Conservation (phyloP, 2,888 invertebrate species). For the Ernsta delagoae region DNA sequence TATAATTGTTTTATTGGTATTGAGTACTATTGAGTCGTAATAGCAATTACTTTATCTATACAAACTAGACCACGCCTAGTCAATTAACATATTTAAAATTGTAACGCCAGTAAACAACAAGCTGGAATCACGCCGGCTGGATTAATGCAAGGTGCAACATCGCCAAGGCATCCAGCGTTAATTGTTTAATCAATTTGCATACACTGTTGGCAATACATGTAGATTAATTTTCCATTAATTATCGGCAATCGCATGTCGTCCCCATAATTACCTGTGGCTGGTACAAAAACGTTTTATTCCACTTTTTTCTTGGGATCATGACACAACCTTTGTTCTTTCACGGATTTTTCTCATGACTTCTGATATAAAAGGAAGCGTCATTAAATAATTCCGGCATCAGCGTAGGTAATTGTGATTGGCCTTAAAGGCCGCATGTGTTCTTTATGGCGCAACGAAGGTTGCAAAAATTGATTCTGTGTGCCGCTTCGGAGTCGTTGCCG, state of each 20-base stretch:
- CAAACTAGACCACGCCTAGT: background rate
- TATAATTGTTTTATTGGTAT: background rate
- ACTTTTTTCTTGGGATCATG: constrained; percentile 24
- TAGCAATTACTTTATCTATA: background rate
- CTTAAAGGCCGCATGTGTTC: constrained; percentile 17
- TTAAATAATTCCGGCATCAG: constrained; percentile 23
- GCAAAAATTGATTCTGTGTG: constrained; percentile 19
- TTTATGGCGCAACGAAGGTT: constrained; percentile 32
- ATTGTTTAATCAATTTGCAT: constrained; percentile 49
- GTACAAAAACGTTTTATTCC: constrained; percentile 6
- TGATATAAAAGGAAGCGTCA: constrained; percentile 23
- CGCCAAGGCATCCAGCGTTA: constrained; percentile 15
- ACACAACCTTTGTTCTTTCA: constrained; percentile 22
- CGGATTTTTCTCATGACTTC: constrained; percentile 18
- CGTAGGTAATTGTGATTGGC: constrained; percentile 7
- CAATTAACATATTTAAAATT: constrained; percentile 24
- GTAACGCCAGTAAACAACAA: constrained; percentile 12
- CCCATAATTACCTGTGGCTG: background rate
- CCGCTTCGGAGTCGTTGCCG: background rate
- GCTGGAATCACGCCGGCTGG: constrained; percentile 14
- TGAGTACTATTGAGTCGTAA: background rate
- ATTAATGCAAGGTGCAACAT: constrained; percentile 26
- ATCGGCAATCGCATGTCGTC: constrained; percentile 41
- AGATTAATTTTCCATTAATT: constrained; percentile 56
- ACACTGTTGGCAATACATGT: constrained; percentile 45